Evolutionary conservation across 2,888 invertebrate species (phyloP).

Genomic region (Troilus luridus): DNA sequence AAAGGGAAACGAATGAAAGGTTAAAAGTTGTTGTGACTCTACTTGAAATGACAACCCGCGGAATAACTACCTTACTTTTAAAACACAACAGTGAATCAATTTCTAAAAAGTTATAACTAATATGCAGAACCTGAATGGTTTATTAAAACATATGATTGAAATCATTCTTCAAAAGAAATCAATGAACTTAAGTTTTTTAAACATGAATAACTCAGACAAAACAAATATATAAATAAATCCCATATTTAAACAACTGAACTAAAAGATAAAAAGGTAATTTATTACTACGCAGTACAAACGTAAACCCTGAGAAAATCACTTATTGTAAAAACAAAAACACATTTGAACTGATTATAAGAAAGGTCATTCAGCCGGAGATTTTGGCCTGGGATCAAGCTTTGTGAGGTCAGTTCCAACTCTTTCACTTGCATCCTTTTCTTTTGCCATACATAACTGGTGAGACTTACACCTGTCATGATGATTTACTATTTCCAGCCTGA

Average conservation of each 20-base stretch:
- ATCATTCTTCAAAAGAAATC: background rate
- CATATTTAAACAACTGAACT: conserved; percentile 15
- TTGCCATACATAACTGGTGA: conserved; percentile 77
- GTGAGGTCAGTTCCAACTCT: conserved; percentile 52
- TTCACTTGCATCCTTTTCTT: conserved; percentile 69
- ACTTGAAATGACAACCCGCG: too few species aligned
- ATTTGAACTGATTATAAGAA: background rate
- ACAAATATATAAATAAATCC: background rate
- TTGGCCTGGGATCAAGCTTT: conserved; percentile 47
- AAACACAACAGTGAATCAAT: background rate
- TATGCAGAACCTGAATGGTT: background rate
- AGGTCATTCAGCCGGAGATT: conserved; percentile 50
- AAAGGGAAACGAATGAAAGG: too few species aligned
- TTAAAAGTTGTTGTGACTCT: too few species aligned
- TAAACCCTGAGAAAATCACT: conserved; percentile 26
- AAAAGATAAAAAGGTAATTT: background rate
- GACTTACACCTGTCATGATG: conserved; percentile 86
- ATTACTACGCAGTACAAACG: background rate
- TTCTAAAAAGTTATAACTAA: background rate
- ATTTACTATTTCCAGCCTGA: conserved; percentile 83
- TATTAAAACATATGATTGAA: background rate
- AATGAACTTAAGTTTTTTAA: background rate
- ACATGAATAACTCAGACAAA: background rate
- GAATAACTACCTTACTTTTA: too few species aligned
- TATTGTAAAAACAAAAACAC: background rate